Evolutionary conservation across 1,140 invertebrate genomes (phyloP).

Genomic region (Triops cancriformis): DNA sequence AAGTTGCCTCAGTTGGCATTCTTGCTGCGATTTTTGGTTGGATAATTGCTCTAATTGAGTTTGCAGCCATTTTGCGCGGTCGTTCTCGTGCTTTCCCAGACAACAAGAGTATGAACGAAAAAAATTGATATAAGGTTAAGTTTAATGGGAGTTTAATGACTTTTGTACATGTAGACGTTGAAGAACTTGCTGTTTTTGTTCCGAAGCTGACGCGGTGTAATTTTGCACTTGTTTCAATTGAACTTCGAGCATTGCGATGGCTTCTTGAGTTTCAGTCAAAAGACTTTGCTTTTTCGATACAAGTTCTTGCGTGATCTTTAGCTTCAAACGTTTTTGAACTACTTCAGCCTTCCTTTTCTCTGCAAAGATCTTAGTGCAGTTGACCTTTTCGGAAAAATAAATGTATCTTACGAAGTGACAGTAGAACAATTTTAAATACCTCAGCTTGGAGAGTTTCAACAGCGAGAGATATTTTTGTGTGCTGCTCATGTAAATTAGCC

Average conservation of each 20-base stretch:
- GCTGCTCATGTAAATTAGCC: background rate
- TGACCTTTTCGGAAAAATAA: background rate
- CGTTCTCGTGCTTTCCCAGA: background rate
- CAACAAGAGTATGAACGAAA: no score
- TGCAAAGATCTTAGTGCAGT: background rate
- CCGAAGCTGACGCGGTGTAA: background rate
- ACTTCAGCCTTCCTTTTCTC: background rate
- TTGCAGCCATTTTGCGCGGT: background rate
- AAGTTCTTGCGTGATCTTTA: background rate
- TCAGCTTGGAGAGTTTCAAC: background rate
- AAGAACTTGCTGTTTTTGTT: conserved; percentile 1
- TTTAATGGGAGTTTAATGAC: background rate
- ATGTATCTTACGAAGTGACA: background rate
- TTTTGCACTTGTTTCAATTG: background rate
- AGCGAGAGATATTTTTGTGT: background rate
- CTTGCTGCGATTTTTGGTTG: background rate
- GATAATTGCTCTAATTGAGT: background rate
- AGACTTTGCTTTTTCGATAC: background rate
- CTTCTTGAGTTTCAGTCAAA: background rate
- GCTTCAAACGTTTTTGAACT: background rate
- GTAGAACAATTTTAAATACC: background rate
- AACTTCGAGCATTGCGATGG: background rate
- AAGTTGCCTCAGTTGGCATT: background rate
- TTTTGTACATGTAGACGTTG: background rate
- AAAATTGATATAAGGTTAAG: no score